Base-by-base conservation (phyloP, 1,140 invertebrate species). In the Megalonaias nervosa region DNA sequence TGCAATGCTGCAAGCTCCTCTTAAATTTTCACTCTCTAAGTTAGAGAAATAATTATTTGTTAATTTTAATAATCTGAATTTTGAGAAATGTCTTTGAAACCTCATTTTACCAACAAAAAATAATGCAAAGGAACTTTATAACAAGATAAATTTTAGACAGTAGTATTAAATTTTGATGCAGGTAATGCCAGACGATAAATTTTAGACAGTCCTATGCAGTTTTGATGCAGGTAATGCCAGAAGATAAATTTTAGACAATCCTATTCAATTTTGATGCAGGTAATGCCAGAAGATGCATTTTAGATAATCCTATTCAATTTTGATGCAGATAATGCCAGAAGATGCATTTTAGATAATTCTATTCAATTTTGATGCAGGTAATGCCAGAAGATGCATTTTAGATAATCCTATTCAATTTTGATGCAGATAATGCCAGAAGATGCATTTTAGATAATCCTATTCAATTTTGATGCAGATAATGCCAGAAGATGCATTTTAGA, bases 341-440 rank as follows among this genome's bases (percentile, higher is more conserved):
- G 60, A 61, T 61, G 2, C 2, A 61, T 21, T 61, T 61, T 19
- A 61, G 60, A 19, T 4, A 21, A 4, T 61, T 4, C 21, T 61
- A 19, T 61, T 2, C 60, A 19, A 2, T 61, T 61, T 61, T 61
- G 21, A 17, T 61, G 16, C 2, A 19, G 2, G 21, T 21, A 61
- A 19, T 61, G 60, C 21, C 16, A 21, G 16, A 61, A 3, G 3
- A 61, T 61, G 2, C 2, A 61, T 21, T 61, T 61, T 19, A 61
- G 60, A 19, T 4, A 19, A 23, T n/a, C 23, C 12, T 75, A 31
- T 62, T 74, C 60, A 57, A 66, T n/a, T 58, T 67, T 71, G 76
- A 58, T 85, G 16, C 77, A 93, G 92, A 92, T 99, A 1, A 98
- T 96, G 93, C 96, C 96, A 1, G 96, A n/a, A n/a, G n/a, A n/a